Evolutionary conservation across 2,888 invertebrate genomes (phyloP).

Genomic region (Volucella inanis): DNA sequence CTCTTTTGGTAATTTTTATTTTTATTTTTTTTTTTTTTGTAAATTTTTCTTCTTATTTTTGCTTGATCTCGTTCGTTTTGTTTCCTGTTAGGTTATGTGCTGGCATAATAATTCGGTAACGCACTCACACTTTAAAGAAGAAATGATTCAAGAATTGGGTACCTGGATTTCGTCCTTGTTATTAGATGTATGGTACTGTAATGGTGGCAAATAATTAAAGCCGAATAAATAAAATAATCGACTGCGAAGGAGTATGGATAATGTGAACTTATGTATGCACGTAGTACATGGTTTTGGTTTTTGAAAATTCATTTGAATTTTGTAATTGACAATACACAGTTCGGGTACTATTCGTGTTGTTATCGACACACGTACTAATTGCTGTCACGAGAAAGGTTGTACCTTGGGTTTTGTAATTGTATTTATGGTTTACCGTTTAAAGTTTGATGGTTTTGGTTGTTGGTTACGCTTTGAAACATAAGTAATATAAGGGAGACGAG

Average conservation of each 20-base stretch:
- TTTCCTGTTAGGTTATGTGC: constrained; percentile 34
- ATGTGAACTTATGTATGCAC: constrained; percentile 10
- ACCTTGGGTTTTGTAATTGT: constrained; percentile 18
- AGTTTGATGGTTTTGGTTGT: background rate
- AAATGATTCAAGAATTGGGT: constrained; percentile 38
- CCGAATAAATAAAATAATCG: constrained; percentile 47
- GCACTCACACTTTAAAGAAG: constrained; percentile 9
- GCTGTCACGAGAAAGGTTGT: constrained; percentile 8
- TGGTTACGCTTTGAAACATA: background rate
- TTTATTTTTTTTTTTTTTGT: background rate
- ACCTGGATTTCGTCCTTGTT: background rate
- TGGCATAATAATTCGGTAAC: constrained; percentile 44
- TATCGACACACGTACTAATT: constrained; percentile 31
- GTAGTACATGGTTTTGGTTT: constrained; percentile 6
- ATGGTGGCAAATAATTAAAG: constrained; percentile 42
- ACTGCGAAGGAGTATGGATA: background rate
- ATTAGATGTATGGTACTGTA: constrained; percentile 25
- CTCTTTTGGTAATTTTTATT: constrained; percentile 3
- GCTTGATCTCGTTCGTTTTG: constrained; percentile 8
- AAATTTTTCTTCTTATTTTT: constrained; percentile 2
- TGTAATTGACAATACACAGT: constrained; percentile 19
- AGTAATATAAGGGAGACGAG: background rate
- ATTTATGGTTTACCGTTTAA: constrained; percentile 27
- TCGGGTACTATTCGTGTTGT: background rate
- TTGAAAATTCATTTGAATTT: constrained; percentile 41